Conservation (phyloP, 2,797 vertebrate genomes). For the Mormyrops boulengeri region DNA sequence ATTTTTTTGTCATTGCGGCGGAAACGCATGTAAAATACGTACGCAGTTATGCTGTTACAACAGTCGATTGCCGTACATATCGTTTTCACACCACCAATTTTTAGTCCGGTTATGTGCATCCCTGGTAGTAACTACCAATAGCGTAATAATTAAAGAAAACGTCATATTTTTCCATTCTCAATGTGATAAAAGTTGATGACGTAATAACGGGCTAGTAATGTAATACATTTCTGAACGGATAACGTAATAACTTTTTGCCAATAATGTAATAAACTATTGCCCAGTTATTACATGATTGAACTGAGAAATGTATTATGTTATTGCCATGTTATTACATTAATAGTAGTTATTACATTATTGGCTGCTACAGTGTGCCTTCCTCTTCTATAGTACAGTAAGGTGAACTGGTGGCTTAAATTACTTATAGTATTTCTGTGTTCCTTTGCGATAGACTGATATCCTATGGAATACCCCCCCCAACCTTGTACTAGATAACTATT, state of each 20-base stretch:
- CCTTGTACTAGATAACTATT: neutral
- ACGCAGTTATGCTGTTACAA: neutral
- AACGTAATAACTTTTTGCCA: neutral
- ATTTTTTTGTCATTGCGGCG: neutral
- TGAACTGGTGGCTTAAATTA: neutral
- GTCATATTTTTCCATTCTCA: neutral
- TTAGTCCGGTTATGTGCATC: neutral
- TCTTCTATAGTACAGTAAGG: neutral
- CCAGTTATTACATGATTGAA: neutral
- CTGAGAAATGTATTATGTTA: neutral
- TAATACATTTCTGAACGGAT: neutral
- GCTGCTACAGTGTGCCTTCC: neutral
- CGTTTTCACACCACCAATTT: neutral
- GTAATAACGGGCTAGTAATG: neutral
- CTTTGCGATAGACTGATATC: neutral
- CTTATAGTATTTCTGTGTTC: neutral
- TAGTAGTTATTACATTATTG: neutral
- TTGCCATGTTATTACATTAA: neutral
- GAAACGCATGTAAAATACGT: neutral
- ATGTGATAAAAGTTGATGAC: neutral
- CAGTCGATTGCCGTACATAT: neutral
- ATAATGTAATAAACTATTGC: neutral
- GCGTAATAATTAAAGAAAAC: neutral
- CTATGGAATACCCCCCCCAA: neutral
- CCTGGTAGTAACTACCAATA: neutral